A percentile compares a stretch with the other conserved stretches of the same genome.
Evolutionary conservation across 2,888 invertebrate genomes (phyloP).

Genomic region (Seladonia tumulorum): DNA sequence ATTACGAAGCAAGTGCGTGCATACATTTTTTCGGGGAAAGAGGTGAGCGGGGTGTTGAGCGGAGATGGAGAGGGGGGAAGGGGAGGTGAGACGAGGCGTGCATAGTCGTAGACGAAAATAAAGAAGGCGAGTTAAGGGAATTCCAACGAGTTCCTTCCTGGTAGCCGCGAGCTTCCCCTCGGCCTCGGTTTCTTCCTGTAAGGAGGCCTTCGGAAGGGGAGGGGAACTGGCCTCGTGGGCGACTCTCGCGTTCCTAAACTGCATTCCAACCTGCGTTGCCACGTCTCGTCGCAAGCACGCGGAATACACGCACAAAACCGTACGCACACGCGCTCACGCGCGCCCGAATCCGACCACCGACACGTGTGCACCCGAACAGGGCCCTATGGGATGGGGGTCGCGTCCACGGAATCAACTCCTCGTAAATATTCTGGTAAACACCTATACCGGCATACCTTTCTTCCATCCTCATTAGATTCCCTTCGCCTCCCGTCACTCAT

Average conservation of each 20-base stretch:
- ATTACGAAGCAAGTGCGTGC: not conserved
- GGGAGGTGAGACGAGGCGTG: not conserved
- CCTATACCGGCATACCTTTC: not conserved
- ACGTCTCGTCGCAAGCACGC: constrained; percentile 72
- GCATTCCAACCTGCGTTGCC: constrained; percentile 79
- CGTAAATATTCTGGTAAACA: constrained; percentile 63
- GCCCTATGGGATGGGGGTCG: not conserved
- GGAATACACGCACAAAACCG: constrained; percentile 43
- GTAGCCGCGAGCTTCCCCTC: constrained; percentile 64
- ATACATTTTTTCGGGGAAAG: not conserved
- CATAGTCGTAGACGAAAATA: constrained; percentile 42
- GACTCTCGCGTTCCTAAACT: constrained; percentile 75
- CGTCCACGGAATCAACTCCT: constrained; percentile 40
- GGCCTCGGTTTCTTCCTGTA: constrained; percentile 67
- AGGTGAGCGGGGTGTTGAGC: not conserved
- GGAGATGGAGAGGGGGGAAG: not conserved
- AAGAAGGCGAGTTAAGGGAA: constrained; percentile 59
- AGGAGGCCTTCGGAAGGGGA: constrained; percentile 56
- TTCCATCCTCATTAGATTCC: constrained; percentile 23
- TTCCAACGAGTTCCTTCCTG: constrained; percentile 70
- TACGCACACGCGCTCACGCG: constrained; percentile 4
- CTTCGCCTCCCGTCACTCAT: constrained; percentile 26
- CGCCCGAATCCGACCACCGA: not conserved
- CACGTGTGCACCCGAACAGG: constrained; percentile 19
- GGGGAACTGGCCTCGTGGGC: constrained; percentile 67